phyloP scores from a whole-genome alignment of 2,113 vertebrate genomes.

The Hoplias malabaricus region DNA sequence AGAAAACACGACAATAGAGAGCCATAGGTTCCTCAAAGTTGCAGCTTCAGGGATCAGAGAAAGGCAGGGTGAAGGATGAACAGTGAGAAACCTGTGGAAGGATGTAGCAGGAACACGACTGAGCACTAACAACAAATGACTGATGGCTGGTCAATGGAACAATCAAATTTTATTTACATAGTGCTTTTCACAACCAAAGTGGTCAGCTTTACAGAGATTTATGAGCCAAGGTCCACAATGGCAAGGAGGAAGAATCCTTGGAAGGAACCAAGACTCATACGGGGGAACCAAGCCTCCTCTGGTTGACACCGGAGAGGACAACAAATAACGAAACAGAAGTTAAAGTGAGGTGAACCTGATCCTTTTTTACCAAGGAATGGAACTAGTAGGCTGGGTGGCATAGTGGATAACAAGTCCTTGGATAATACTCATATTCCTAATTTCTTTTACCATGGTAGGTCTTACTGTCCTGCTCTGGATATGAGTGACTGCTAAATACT shows the following conservation, averaged over 20 bases:
- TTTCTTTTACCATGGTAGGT: background rate
- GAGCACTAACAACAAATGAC: background rate
- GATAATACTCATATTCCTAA: background rate
- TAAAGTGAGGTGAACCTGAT: no score
- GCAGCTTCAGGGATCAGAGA: background rate
- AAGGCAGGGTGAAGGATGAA: conserved; percentile 16
- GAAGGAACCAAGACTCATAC: no score
- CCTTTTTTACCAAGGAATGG: background rate
- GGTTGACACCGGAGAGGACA: no score
- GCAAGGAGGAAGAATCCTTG: no score
- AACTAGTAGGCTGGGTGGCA: background rate
- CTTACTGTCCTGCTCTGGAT: background rate
- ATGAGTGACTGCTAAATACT: background rate
- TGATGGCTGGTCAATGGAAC: no score
- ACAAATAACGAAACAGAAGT: no score
- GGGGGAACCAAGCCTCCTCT: no score
- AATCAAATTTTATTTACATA: no score
- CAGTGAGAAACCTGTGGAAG: background rate
- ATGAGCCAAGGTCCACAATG: no score
- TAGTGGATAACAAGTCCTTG: background rate
- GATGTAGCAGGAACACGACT: background rate
- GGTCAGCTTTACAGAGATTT: no score
- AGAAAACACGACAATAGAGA: conserved; percentile 7
- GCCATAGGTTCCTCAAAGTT: background rate
- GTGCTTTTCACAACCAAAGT: no score